Evolutionary conservation across 2,888 invertebrate genomes (phyloP).

Genomic region (Parascotia fuliginaria): DNA sequence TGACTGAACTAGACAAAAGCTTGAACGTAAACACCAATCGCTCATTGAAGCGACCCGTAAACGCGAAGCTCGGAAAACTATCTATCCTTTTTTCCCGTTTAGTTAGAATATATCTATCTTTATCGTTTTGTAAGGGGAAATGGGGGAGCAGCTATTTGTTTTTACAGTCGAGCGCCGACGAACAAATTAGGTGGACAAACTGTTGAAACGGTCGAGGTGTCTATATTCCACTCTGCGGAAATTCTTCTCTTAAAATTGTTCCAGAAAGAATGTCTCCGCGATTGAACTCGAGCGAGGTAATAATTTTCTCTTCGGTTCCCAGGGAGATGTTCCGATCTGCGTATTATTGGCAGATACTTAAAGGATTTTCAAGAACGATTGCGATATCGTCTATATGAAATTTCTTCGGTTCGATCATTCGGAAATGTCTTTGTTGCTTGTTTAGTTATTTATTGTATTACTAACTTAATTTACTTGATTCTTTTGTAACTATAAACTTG

Average conservation of each 20-base stretch:
- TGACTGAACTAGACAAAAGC: conserved; percentile 75
- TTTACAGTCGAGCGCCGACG: conserved; percentile 82
- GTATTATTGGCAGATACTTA: conserved; percentile 68
- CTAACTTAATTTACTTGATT: conserved; percentile 20
- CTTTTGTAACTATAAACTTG: conserved; percentile 4
- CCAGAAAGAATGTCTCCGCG: conserved; percentile 66
- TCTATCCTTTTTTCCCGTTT: conserved; percentile 65
- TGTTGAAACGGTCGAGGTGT: conserved; percentile 83
- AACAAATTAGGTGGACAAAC: conserved; percentile 86
- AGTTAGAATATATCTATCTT: conserved; percentile 70
- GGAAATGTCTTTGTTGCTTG: conserved; percentile 26
- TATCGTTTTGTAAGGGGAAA: conserved; percentile 72
- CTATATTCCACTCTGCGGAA: conserved; percentile 77
- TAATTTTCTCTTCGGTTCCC: conserved; percentile 73
- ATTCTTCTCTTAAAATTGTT: conserved; percentile 77
- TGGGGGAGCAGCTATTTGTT: conserved; percentile 81
- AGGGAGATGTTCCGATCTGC: conserved; percentile 68
- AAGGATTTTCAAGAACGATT: conserved; percentile 61
- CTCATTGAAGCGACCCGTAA: conserved; percentile 70
- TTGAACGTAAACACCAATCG: conserved; percentile 75
- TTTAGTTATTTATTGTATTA: conserved; percentile 14
- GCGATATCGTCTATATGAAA: conserved; percentile 50
- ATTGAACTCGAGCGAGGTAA: conserved; percentile 73
- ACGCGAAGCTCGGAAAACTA: conserved; percentile 66
- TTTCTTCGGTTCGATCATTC: conserved; percentile 29